These are phyloP conservation scores for Drosophila littoralis DNA, from an alignment of 1,140 invertebrate species.

Conservation along the genomic window DNA sequence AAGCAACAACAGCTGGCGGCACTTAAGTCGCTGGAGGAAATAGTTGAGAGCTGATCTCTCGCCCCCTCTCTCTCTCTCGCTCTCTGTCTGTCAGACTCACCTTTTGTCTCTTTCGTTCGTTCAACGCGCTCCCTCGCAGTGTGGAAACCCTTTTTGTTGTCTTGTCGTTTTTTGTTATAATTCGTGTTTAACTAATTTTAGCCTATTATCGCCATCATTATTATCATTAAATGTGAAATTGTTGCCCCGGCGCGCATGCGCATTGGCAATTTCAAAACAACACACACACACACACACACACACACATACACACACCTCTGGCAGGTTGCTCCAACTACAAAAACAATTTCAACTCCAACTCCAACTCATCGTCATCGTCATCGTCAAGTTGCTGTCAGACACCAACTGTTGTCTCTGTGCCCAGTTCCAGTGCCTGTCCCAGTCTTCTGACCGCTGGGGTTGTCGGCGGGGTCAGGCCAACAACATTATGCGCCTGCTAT, in stretches of 20 bases:
- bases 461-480: constrained; percentile 68
- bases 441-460: constrained; percentile 64
- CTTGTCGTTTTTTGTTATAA: constrained; percentile 70
- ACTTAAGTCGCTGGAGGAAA: constrained; percentile 67
- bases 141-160: constrained; percentile 43
- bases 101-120: too few relatives aligned
- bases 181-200: constrained; percentile 83
- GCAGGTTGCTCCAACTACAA: constrained; percentile 43
- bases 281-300: constrained; percentile 9
- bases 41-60: constrained; percentile 52
- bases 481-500: constrained; percentile 71
- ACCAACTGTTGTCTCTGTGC: constrained; percentile 76
- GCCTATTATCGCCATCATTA: constrained; percentile 83
- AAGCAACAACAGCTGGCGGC: constrained; percentile 71
- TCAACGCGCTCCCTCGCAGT: constrained; percentile 41
- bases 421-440: constrained; percentile 13
- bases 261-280: constrained; percentile 76
- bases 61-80: constrained; percentile 24
- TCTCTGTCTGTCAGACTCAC: not conserved
- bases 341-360: constrained; percentile 20
- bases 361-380: constrained; percentile 18
- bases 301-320: not conserved
- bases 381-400: constrained; percentile 80
- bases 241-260: constrained; percentile 72
- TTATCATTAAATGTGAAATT: constrained; percentile 83